Base-by-base conservation (phyloP, 2,888 invertebrate species). In the Proisotoma minuta region DNA sequence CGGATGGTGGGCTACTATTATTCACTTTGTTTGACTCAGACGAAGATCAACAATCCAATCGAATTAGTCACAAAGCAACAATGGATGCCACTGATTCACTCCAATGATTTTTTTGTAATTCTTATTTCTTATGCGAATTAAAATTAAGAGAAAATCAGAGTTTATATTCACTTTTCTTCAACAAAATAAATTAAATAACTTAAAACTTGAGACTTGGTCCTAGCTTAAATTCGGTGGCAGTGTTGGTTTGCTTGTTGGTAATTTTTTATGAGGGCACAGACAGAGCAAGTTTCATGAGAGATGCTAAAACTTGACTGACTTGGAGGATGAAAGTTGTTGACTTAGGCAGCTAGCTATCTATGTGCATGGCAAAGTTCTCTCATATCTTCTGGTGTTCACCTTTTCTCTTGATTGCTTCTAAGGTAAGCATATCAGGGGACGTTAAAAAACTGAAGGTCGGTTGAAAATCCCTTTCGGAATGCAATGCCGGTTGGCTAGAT, bases 401-500 rank as follows among this genome's bases (percentile, higher is more conserved):
- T 18, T 48, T 48, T 20, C 12, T 5, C 18, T 18, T 48, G 8
- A 5, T 51, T n/a, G 28, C 51, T 51, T 51, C 26, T 12, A n/a
- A 15, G 18, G 51, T 51, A 27, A 27, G 51, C 27, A 10, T 20
- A 24, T 20, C 10, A 47, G 53, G 59, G 58, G 52, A 53, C 61
- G 58, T 54, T 56, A 64, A 66, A 59, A 61, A 59, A 62, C 61
- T 69, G 70, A 70, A 69, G 71, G 69, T 69, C 68, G 69, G 71
- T 71, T 69, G 67, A 69, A 71, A 71, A 71, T 69, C 71, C 69
- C 69, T 69, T 69, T 61, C 51, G 70, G 70, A 71, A 71, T 71
- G 70, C 68, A 34, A 10, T 34, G 34, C 15, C 15, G 34, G 34
- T 34, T 34, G 34, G 34, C 15, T 34, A 15, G 34, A 10, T 34